These are phyloP conservation scores for Cephus spinipes DNA, from an alignment of 2,888 invertebrate species.

Conservation along the genomic window DNA sequence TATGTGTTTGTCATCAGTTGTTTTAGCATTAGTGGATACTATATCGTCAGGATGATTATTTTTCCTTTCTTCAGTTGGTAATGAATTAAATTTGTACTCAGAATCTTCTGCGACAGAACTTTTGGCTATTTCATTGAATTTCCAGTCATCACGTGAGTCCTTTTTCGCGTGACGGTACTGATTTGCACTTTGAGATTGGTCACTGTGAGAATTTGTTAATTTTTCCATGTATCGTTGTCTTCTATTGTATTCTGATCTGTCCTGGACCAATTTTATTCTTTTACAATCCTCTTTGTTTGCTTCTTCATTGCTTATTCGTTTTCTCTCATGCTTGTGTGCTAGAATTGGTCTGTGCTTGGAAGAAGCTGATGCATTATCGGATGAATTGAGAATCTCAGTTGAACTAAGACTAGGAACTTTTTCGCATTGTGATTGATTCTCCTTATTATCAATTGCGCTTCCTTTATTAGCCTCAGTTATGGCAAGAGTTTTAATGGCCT, in stretches of 20 bases:
- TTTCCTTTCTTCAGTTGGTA: neutral
- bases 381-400: neutral
- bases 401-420: slow-evolving; percentile 5
- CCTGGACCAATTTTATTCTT: slow-evolving; percentile 1
- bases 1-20: slow-evolving; percentile 10
- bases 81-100: neutral
- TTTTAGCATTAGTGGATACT: neutral
- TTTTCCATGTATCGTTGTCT: neutral
- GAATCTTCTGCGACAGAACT: neutral
- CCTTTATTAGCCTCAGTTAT: neutral
- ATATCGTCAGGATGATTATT: neutral
- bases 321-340: slow-evolving; percentile 12
- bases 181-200: neutral
- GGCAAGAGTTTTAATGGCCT: neutral
- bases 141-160: neutral
- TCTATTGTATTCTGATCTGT: slow-evolving; percentile 5
- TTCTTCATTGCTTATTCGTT: slow-evolving; percentile 5
- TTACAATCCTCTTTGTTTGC: slow-evolving; percentile 10
- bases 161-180: neutral
- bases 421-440: neutral
- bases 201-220: neutral
- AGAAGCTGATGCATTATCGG: neutral
- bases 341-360: neutral
- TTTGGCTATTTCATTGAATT: neutral
- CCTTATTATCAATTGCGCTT: neutral